phyloP scores from a whole-genome alignment of 2,797 vertebrate genomes.

The Eospalax fontanierii region DNA sequence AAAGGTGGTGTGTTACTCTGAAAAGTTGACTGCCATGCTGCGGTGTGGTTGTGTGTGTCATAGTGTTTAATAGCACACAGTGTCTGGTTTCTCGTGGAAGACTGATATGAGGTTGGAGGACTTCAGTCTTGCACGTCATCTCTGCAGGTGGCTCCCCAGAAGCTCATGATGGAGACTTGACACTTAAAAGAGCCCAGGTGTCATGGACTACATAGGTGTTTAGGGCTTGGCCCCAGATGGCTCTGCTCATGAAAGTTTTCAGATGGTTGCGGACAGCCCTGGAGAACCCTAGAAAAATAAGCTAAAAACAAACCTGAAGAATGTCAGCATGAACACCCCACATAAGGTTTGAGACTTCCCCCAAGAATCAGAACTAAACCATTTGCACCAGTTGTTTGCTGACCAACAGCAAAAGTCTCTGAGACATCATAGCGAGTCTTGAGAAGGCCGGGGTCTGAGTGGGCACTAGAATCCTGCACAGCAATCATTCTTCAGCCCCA shows the following conservation, averaged over 20 bases:
- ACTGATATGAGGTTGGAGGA: slow-evolving; percentile 12
- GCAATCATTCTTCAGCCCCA: background rate
- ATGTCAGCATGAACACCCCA: background rate
- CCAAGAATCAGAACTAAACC: slow-evolving; percentile 59
- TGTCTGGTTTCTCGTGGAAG: slow-evolving; percentile 47
- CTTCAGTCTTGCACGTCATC: background rate
- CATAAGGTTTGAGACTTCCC: background rate
- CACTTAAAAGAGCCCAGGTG: background rate
- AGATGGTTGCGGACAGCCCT: background rate
- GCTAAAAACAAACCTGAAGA: slow-evolving; percentile 45
- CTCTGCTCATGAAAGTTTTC: background rate
- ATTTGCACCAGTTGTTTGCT: background rate
- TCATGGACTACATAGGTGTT: background rate
- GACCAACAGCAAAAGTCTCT: background rate
- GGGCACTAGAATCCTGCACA: slow-evolving; percentile 11
- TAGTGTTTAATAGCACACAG: background rate
- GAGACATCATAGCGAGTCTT: background rate
- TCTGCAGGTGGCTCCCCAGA: slow-evolving; percentile 27
- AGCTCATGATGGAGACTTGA: background rate
- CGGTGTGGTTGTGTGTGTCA: background rate
- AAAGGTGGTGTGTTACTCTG: background rate
- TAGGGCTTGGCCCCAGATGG: background rate
- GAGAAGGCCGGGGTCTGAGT: background rate
- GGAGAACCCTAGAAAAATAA: slow-evolving; percentile 5
- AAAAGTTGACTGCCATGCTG: background rate